phyloP scores from a whole-genome alignment of 30 jellyfish, hydroid and myxozoan genomes.

The Turritopsis dohrnii region DNA sequence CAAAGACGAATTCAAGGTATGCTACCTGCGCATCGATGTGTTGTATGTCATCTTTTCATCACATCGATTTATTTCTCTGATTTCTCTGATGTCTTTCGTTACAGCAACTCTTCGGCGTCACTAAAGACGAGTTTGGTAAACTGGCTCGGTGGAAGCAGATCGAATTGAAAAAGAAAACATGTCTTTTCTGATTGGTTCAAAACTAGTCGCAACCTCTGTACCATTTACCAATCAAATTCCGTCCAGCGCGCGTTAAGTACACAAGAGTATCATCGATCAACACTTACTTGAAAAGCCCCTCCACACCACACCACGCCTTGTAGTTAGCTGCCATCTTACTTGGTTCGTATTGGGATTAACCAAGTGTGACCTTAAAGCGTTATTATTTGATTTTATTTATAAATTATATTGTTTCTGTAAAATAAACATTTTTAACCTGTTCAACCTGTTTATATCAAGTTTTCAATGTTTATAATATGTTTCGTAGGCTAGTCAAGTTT shows the following conservation, averaged over 20 bases:
- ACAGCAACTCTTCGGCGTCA: constrained; percentile 44
- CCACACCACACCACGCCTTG: too few species aligned
- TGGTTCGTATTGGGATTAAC: not conserved
- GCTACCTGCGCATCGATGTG: too few species aligned
- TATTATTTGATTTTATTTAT: not conserved
- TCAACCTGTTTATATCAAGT: not conserved
- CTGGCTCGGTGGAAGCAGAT: constrained; percentile 95
- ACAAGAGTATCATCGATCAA: not conserved
- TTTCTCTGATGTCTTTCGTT: not conserved
- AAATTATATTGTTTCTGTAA: not conserved
- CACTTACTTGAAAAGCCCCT: too few species aligned
- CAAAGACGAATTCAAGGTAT: constrained; percentile 80
- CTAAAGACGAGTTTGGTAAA: constrained; percentile 62
- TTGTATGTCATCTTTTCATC: too few species aligned
- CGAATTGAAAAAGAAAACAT: constrained; percentile 67
- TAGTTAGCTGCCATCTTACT: not conserved
- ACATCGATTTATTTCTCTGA: too few species aligned
- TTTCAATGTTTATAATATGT: not conserved
- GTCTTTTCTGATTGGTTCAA: constrained; percentile 31
- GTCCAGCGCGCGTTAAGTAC: not conserved
- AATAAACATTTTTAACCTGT: not conserved
- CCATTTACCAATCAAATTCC: not conserved
- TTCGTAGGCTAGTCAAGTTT: too few species aligned
- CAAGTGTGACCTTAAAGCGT: not conserved
- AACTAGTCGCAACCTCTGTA: not conserved